Base-by-base conservation (phyloP, 2,113 vertebrate genomes). In the Puntigrus tetrazona region DNA sequence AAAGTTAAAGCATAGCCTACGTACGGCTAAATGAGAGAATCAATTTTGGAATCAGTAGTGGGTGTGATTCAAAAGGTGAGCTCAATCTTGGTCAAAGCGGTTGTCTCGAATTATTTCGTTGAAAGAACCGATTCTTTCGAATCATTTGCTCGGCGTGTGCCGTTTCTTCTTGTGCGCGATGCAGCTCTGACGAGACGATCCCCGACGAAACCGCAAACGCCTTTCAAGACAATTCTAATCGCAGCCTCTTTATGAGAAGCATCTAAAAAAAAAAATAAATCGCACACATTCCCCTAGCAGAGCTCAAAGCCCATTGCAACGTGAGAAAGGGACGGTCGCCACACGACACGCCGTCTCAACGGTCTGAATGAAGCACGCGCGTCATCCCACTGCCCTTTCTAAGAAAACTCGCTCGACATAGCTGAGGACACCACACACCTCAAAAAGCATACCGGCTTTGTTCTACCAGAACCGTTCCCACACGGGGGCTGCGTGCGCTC, bases 371-470 rank as follows among this genome's bases (percentile, higher is more conserved):
- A 63, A 65, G 59, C 55, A 29, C 14, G 22, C 22, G 11, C 5
- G 84, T 76, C 34, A 87, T 70, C 38, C 34, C 78, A 31, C 16
- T 81, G 29, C 5, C 75, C 34, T 55, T 84, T 74, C 75, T 70
- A 20, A 77, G 78, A 84, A 87, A 82, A 79, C 78, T 79, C 83
- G 70, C n/a, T 67, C 47, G 29, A 34, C 47, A 73, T 29, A 65
- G 36, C 41, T 1, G 16, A 63, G 61, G 61, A 82, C n/a, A 73
- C 82, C 84, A 82, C 43, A 63, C 45, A 67, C 79, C 73, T 72
- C 69, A 84, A 85, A 80, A 82, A 82, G 72, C 38, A 73, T 7
- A 47, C 14, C 61, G 63, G n/a, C 79, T 76, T 87, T 85, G 55
- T 82, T 74, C 73, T 74, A 84, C 63, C 59, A 73, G 79, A 87